Percentiles rank a stretch among this genome's conserved stretches.
These are phyloP conservation scores for Metopia argyrocephala DNA, from an alignment of 2,888 invertebrate genomes.

Conservation along the genomic window DNA sequence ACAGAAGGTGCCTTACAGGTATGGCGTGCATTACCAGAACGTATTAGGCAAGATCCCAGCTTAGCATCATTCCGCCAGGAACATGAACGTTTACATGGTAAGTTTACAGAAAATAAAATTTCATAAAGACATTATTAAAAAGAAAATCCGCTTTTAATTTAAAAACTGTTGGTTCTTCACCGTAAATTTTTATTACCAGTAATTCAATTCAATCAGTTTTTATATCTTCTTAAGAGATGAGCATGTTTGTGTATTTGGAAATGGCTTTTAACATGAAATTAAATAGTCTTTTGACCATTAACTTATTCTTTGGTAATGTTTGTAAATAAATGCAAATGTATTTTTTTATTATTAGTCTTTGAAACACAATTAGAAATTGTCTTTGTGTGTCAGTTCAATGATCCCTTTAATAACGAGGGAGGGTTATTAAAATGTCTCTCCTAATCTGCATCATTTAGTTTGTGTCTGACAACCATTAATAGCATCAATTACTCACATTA, in stretches of 20 bases:
- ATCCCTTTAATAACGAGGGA: neutral
- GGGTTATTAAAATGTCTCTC: neutral
- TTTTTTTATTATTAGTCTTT: neutral
- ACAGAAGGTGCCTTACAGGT: constrained; percentile 83
- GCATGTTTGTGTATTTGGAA: neutral
- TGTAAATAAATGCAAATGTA: constrained; percentile 5
- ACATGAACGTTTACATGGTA: constrained; percentile 78
- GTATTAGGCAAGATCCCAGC: constrained; percentile 84
- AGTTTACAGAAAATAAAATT: constrained; percentile 62
- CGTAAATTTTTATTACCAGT: constrained; percentile 29
- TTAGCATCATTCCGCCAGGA: constrained; percentile 81
- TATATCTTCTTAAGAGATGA: neutral
- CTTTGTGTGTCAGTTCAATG: constrained; percentile 16
- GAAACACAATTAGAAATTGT: neutral
- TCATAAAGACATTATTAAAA: neutral
- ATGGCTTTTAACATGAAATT: constrained; percentile 21
- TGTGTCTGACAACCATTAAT: too few species aligned
- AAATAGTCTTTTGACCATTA: constrained; percentile 10
- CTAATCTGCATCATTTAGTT: too few species aligned
- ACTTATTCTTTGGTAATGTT: neutral
- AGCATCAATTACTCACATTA: too few species aligned
- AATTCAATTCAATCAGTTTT: neutral
- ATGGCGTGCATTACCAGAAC: constrained; percentile 84
- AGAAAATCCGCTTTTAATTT: neutral
- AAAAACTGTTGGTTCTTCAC: neutral